A percentile compares a stretch with the other conserved stretches of the same genome.
phyloP scores from a whole-genome alignment of 2,113 vertebrate genomes.

The Paramormyrops kingsleyae region DNA sequence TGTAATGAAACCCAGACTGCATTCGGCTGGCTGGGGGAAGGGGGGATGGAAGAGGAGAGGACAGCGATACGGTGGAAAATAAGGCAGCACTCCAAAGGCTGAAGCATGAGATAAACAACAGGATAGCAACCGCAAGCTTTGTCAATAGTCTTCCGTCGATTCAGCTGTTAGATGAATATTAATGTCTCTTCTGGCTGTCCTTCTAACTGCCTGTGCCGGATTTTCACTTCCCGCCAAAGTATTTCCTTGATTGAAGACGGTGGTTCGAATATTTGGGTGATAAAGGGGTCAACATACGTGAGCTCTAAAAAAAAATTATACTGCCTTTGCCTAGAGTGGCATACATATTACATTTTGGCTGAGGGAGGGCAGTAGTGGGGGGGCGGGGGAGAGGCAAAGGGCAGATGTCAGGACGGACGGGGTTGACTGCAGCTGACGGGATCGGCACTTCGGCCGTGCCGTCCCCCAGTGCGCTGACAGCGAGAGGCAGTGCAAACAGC shows the following conservation, averaged over 20 bases:
- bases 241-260: slow-evolving; percentile 7
- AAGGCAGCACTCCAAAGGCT: slow-evolving; percentile 23
- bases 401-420: not conserved
- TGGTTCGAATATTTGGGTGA: not conserved
- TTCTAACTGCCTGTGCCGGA: slow-evolving; percentile 23
- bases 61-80: not conserved
- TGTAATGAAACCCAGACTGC: slow-evolving; percentile 19
- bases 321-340: not conserved
- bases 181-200: not conserved
- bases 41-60: slow-evolving; percentile 4
- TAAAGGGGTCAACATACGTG: not conserved
- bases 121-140: slow-evolving; percentile 9
- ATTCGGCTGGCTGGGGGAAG: slow-evolving; percentile 6
- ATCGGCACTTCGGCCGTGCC: not conserved
- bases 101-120: slow-evolving; percentile 14
- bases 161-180: slow-evolving; percentile 36
- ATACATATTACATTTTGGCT: not conserved
- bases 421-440: not conserved
- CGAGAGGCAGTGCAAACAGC: not conserved
- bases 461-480: not conserved
- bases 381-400: not conserved
- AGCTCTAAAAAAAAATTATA: not conserved
- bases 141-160: slow-evolving; percentile 25
- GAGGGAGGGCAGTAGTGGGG: not conserved
- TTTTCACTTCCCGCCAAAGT: slow-evolving; percentile 23